phyloP scores from a whole-genome alignment of 1,140 invertebrate species.

The Plectus sambesii region DNA sequence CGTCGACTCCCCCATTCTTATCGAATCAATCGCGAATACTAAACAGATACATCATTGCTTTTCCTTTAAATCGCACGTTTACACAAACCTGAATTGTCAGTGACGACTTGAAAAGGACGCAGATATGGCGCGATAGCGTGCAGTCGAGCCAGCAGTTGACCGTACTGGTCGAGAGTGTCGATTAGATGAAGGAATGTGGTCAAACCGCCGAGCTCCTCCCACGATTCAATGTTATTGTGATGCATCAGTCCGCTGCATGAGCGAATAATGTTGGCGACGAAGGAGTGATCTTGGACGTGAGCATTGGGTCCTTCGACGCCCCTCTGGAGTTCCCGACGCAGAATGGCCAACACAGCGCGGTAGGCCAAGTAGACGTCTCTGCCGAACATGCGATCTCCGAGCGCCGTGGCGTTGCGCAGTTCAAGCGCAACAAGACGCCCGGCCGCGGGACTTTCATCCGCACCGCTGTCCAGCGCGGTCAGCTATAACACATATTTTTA shows the following conservation, averaged over 20 bases:
- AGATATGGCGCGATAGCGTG: conserved; percentile 16
- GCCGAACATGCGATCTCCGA: no score
- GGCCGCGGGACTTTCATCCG: no score
- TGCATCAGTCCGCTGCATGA: conserved; percentile 17
- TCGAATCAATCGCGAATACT: conserved; percentile 29
- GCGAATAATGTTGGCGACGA: conserved; percentile 7
- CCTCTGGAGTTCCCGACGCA: conserved; percentile 11
- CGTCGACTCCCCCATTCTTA: conserved; percentile 21
- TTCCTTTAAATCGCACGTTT: conserved; percentile 20
- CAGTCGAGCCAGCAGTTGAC: conserved; percentile 9
- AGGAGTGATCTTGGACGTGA: conserved; percentile 16
- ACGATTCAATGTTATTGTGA: conserved; percentile 21
- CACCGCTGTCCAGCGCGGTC: conserved; percentile 22
- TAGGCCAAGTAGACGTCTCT: no score
- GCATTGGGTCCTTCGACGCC: conserved; percentile 3
- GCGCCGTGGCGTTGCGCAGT: no score
- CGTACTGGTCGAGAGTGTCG: conserved; percentile 19
- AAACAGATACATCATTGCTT: conserved; percentile 21
- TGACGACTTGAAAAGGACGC: conserved; percentile 1
- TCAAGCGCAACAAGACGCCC: no score
- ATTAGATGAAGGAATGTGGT: conserved; percentile 18
- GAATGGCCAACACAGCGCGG: no score
- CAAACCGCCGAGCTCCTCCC: conserved; percentile 17
- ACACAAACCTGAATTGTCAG: conserved; percentile 12
- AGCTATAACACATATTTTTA: conserved; percentile 28